A percentile compares a stretch with the other conserved stretches of the same genome.
Conservation (phyloP, 2,797 vertebrate species). For the Cyprinella venusta region DNA sequence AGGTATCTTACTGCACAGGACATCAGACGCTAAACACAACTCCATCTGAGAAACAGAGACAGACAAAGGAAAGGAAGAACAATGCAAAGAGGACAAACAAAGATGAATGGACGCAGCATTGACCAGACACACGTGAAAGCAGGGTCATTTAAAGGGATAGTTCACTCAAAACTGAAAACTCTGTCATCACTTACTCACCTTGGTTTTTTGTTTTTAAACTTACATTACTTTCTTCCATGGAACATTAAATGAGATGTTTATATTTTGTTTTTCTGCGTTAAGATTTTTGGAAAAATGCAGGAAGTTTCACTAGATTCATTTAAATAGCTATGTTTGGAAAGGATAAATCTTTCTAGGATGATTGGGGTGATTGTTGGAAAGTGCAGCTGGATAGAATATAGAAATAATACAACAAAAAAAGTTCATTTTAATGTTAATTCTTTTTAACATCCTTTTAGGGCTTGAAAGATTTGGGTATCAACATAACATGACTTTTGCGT, state of each 20-base stretch:
- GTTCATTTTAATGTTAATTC: no score
- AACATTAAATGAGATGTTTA: conserved; percentile 8
- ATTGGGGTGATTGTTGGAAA: neutral
- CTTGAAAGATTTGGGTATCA: neutral
- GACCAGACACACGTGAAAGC: conserved; percentile 25
- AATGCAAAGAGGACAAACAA: conserved; percentile 31
- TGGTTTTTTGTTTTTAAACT: neutral
- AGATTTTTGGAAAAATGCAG: neutral
- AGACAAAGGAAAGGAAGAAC: conserved; percentile 2
- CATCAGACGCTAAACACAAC: conserved; percentile 84
- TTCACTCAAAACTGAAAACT: neutral
- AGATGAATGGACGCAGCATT: conserved; percentile 43
- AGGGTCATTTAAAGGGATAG: neutral
- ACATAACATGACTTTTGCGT: no score
- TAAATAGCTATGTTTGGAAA: neutral
- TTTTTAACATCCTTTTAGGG: neutral
- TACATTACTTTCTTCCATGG: neutral
- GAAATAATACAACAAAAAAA: no score
- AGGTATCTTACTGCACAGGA: conserved; percentile 82
- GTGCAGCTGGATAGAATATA: neutral
- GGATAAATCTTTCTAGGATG: neutral
- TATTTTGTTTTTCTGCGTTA: neutral
- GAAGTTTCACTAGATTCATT: neutral
- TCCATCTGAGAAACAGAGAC: conserved; percentile 75
- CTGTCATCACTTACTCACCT: neutral